phyloP scores from a whole-genome alignment of 1,140 invertebrate species.

The Macrobrachium rosenbergii region DNA sequence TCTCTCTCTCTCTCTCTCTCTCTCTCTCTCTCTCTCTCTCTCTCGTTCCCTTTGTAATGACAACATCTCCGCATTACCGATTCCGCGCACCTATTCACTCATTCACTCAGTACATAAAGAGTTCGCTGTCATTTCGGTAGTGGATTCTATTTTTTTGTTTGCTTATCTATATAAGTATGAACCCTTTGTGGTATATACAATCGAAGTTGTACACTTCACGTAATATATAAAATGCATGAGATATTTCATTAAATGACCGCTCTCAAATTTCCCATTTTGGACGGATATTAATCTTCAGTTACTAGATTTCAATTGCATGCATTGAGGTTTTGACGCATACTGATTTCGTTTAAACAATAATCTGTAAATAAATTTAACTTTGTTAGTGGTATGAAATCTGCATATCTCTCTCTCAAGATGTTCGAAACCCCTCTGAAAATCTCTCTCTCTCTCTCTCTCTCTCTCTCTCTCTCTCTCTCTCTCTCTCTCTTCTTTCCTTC shows the following conservation, averaged over 20 bases:
- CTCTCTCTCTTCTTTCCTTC: conserved; percentile 3
- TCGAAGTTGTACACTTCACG: too few species aligned
- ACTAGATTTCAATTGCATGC: too few species aligned
- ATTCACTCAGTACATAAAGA: conserved; percentile 25
- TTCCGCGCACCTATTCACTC: conserved; percentile 28
- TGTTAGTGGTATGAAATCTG: too few species aligned
- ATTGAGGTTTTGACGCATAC: too few species aligned
- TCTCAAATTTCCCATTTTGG: too few species aligned
- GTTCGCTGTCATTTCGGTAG: conserved; percentile 1
- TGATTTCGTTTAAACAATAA: too few species aligned
- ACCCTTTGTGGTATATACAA: too few species aligned
- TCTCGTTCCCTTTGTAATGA: background rate
- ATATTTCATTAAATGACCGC: too few species aligned
- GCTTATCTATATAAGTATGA: too few species aligned
- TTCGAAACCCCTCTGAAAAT: background rate
- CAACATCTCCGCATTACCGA: conserved; percentile 20
- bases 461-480: conserved; percentile 36
- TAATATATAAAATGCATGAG: too few species aligned
- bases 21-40: background rate
- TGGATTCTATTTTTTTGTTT: background rate
- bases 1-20: conserved; percentile 3
- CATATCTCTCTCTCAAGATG: background rate
- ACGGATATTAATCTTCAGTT: too few species aligned
- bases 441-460: conserved; percentile 26
- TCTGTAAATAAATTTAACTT: too few species aligned